phyloP scores from a whole-genome alignment of 2,113 vertebrate species.

The Pituophis catenifer region DNA sequence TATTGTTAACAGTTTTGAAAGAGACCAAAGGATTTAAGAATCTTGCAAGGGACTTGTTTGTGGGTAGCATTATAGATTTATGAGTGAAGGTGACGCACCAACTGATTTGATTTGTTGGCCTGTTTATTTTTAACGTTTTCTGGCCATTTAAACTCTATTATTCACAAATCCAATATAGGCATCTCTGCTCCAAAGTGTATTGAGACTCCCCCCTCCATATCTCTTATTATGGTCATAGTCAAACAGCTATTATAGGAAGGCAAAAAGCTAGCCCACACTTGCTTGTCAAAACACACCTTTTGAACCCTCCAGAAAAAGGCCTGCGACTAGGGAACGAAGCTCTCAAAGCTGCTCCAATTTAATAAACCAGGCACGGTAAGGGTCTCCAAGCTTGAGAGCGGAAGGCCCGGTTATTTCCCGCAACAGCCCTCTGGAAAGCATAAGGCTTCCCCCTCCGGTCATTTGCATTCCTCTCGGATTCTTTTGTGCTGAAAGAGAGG shows the following conservation, averaged over 20 bases:
- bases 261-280: neutral
- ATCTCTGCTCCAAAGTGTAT: neutral
- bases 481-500: conserved; percentile 26
- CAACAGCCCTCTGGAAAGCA: neutral
- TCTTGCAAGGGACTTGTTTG: neutral
- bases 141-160: neutral
- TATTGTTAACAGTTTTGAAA: neutral
- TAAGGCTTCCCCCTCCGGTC: neutral
- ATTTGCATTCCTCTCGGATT: conserved; percentile 5
- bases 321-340: neutral
- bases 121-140: neutral
- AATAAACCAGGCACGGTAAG: neutral
- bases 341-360: neutral
- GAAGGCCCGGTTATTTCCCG: neutral
- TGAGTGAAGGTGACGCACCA: neutral
- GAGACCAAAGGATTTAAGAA: neutral
- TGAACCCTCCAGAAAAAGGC: neutral
- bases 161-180: neutral
- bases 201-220: neutral
- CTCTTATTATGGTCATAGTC: neutral
- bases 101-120: too few species aligned
- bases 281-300: neutral
- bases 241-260: neutral
- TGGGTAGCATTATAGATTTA: neutral
- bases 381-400: neutral